phyloP scores from a whole-genome alignment of 2,888 invertebrate genomes.

The Trachelus stipa region DNA sequence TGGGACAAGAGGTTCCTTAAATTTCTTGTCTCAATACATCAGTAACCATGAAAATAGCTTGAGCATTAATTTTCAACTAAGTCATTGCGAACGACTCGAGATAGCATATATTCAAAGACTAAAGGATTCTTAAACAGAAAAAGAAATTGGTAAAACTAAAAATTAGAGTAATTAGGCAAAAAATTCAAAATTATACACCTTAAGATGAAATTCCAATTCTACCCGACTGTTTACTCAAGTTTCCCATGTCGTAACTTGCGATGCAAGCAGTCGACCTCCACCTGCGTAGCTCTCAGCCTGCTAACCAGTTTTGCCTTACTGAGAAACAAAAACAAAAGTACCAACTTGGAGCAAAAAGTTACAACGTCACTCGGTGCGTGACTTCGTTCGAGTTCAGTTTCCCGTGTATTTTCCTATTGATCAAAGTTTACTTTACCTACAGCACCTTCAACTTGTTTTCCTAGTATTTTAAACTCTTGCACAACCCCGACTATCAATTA shows the following conservation, averaged over 20 bases:
- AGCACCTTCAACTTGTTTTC: not conserved
- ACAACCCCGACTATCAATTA: not conserved
- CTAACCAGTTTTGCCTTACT: constrained; percentile 26
- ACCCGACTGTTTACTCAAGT: not conserved
- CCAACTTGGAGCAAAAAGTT: not conserved
- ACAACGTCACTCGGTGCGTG: not conserved
- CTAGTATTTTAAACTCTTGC: not conserved
- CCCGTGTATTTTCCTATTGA: not conserved
- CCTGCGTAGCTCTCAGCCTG: constrained; percentile 14
- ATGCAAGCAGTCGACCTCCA: constrained; percentile 29
- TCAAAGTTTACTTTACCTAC: not conserved
- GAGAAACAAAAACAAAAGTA: constrained; percentile 24
- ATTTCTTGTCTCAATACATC: not conserved
- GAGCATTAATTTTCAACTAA: not conserved
- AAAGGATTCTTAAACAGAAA: not conserved
- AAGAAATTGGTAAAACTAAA: not conserved
- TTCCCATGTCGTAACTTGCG: not conserved
- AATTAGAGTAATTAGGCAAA: not conserved
- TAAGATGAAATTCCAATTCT: not conserved
- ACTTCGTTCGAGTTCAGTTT: not conserved
- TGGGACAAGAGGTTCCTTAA: not conserved
- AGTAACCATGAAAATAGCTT: not conserved
- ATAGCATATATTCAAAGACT: not conserved
- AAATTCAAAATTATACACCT: not conserved
- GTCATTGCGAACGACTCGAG: not conserved